Base-by-base conservation (phyloP, 2,113 vertebrate genomes). In the Circaetus gallicus region DNA sequence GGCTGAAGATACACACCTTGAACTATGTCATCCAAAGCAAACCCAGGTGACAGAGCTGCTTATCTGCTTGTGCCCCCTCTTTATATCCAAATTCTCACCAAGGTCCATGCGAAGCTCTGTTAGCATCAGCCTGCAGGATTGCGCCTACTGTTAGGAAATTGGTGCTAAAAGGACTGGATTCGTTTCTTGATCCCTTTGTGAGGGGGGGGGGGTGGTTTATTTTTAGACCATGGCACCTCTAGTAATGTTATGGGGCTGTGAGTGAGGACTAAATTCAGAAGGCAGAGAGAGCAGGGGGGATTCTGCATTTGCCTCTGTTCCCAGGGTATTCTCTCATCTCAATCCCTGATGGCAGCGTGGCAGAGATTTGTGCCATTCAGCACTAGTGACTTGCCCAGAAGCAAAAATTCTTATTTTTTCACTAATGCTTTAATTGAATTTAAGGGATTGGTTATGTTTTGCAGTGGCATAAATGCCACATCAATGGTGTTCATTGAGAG, bases 371-470 rank as follows among this genome's bases (percentile, higher is more conserved):
- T 93, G 96, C 76, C 89, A 61, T 86, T 95, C 80, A 90, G 74
- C 82, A 67, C 62, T 71, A 88, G 53, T 42, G 73, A 78, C 82
- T 96, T 92, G 97, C 86, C 97, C 96, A 97, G 95, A 91, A 97
- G 95, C 96, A 82, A 96, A 93, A 97, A 91, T 96, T 96, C 97
- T 66, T 94, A 86, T 90, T 87, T 85, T 65, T 74, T 92, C 76
- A 62, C 80, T 82, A 94, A 93, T 77, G 92, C 79, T 95, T 97
- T 98, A 98, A 98, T 97, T 97, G 95, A 97, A 96, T 98, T 97
- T 95, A 89, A 97, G 89, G 92, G 89, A 86, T 93, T 70, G 87
- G 95, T 96, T 95, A 95, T 96, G 94, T 98, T 97, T 95, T 94
- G 95, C 93, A 95, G 58, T 77, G 96, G 96, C 94, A 95, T 56